A percentile compares a stretch with the other conserved stretches of the same genome.
phyloP scores from a whole-genome alignment of 2,113 vertebrate species.

The Coregonus clupeaformis region DNA sequence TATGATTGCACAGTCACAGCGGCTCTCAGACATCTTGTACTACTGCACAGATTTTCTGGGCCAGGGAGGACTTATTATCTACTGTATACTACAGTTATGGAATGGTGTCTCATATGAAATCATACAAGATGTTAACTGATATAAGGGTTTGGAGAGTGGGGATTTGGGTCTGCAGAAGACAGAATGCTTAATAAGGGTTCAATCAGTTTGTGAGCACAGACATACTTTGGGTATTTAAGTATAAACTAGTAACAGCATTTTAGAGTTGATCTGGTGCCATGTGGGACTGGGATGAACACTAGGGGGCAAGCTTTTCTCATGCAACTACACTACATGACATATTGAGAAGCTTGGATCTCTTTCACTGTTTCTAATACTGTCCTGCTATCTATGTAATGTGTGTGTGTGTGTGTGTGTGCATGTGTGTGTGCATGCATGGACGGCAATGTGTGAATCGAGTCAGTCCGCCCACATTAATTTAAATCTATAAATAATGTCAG shows the following conservation, averaged over 20 bases:
- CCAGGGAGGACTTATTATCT: background rate
- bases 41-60: background rate
- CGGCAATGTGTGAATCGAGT: background rate
- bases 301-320: conserved; percentile 73
- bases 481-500: conserved; percentile 42
- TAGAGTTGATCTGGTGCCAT: conserved; percentile 43
- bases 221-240: background rate
- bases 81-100: background rate
- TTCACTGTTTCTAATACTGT: background rate
- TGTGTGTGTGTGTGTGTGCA: conserved; percentile 25
- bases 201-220: background rate
- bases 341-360: conserved; percentile 34
- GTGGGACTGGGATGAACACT: conserved; percentile 63
- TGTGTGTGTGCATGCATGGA: background rate
- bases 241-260: conserved; percentile 14
- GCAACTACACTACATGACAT: conserved; percentile 11
- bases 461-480: conserved; percentile 26
- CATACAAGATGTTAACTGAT: background rate
- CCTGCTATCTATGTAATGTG: conserved; percentile 2
- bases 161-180: background rate
- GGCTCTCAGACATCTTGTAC: background rate
- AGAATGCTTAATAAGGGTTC: background rate
- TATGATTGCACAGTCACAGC: background rate
- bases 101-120: background rate
- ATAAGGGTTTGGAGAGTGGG: background rate